Conservation (phyloP, 2,113 vertebrate genomes). For the Heterochromis multidens region DNA sequence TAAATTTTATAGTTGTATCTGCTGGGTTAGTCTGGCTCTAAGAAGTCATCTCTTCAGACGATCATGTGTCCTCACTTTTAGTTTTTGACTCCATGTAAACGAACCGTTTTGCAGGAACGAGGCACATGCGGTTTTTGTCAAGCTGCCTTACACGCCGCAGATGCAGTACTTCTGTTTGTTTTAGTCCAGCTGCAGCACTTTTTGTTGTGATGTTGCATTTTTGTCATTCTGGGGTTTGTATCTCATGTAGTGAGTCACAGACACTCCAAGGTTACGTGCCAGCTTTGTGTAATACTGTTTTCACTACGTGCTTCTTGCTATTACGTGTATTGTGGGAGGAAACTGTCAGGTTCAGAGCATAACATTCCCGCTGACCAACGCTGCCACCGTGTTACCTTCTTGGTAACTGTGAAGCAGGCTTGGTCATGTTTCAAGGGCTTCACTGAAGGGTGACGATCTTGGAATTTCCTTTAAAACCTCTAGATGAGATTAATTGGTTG, state of each 20-base stretch:
- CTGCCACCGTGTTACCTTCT: neutral
- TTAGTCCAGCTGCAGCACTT: neutral
- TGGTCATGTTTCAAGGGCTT: conserved; percentile 46
- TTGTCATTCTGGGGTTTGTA: conserved; percentile 20
- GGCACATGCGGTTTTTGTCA: neutral
- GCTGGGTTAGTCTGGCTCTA: neutral
- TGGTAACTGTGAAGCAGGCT: neutral
- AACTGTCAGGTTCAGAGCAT: neutral
- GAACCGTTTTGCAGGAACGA: neutral
- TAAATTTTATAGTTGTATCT: neutral
- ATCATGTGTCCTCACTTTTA: neutral
- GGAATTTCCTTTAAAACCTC: conserved; percentile 21
- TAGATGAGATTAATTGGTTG: conserved; percentile 11
- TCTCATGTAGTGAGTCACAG: neutral
- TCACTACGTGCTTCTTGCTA: conserved; percentile 1
- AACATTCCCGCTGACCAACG: conserved; percentile 30
- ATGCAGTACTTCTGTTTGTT: conserved; percentile 45
- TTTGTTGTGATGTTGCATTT: neutral
- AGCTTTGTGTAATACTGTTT: conserved; percentile 13
- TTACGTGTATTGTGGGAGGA: neutral
- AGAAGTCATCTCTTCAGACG: neutral
- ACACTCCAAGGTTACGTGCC: conserved; percentile 13
- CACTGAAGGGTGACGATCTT: neutral
- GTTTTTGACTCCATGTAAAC: neutral
- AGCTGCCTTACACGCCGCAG: conserved; percentile 60